Evolutionary conservation across 2,113 vertebrate species (phyloP), one percentile per base, ranked within the genome.

Genomic region (Aptenodytes patagonicus): DNA sequence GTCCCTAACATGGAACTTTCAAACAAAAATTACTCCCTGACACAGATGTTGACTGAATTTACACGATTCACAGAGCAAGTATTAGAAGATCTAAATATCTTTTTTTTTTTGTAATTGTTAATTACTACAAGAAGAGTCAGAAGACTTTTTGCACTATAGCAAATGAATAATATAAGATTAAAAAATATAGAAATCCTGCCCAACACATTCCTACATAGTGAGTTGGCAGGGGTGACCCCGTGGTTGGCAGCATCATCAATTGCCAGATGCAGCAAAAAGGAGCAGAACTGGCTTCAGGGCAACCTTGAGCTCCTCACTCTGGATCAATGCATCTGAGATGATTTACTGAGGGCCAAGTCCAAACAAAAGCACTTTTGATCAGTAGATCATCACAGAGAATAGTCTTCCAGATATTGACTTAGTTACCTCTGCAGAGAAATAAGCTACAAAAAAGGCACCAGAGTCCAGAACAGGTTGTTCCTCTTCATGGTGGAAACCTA

Each of bases 191-290:
- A 49, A 60, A 10, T 24, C 21, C 62, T 83, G 31, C 47, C 40
- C 0, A 0, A n/a, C 17, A 19, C 9, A 7, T 7, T 58, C 25
- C 22, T 29, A 38, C 0, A 1, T 0, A 66, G 14, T 6, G 4
- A 40, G 8, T 3, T 61, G 11, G n/a, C 11, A 49, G 13, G 22
- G 26, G 6, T 47, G 47, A 83, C 17, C 11, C 31, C 0, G 0
- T 10, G 29, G 26, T 9, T 36, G n/a, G 61, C 38, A 55, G 28
- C 2, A 0, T 16, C 62, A 72, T 15, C 34, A 20, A 32, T 14
- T n/a, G 20, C 32, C 64, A 64, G 34, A 51, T 1, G 2, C 42
- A 71, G 36, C 13, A 38, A 72, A 87, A 38, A 57, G 20, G 44
- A 83, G 31, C n/a, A 83, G 52, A 83, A 76, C 15, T n/a, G 58